These are phyloP conservation scores for Tetrao urogallus DNA, from an alignment of 2,113 vertebrate species.

Conservation along the genomic window DNA sequence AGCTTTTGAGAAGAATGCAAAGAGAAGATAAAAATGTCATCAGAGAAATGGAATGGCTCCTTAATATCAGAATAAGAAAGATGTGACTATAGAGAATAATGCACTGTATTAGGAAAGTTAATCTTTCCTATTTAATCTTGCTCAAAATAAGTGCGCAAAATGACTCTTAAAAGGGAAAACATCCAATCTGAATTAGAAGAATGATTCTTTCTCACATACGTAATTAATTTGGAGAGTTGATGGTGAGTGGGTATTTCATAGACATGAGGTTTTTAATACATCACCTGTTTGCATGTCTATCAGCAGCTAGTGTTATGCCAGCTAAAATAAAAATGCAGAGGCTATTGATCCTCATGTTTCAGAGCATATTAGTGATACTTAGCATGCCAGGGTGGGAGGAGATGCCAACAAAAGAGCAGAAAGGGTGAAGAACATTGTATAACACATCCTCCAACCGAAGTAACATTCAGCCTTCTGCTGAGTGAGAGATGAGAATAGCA, in stretches of 20 bases:
- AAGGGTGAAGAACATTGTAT: conserved; percentile 31
- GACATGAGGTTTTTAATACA: neutral
- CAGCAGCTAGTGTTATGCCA: neutral
- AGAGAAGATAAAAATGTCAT: conserved; percentile 39
- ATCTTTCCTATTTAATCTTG: neutral
- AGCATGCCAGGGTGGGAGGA: neutral
- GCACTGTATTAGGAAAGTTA: neutral
- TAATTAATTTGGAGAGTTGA: conserved; percentile 1
- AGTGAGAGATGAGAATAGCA: neutral
- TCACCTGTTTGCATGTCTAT: conserved; percentile 20
- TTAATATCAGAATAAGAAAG: neutral
- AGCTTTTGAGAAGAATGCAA: conserved; percentile 9
- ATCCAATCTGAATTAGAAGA: neutral
- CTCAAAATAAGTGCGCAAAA: neutral
- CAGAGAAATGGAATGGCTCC: neutral
- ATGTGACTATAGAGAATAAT: neutral
- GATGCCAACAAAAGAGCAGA: conserved; percentile 32
- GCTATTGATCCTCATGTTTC: rapidly evolving
- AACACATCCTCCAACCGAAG: neutral
- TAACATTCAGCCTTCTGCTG: conserved; percentile 9
- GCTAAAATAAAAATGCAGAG: neutral
- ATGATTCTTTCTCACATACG: conserved; percentile 36
- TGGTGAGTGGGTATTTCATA: neutral
- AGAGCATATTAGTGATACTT: neutral
- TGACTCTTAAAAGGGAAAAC: neutral